Evolutionary conservation across 2,113 vertebrate genomes (phyloP).

Genomic region (Scytalopus superciliaris): DNA sequence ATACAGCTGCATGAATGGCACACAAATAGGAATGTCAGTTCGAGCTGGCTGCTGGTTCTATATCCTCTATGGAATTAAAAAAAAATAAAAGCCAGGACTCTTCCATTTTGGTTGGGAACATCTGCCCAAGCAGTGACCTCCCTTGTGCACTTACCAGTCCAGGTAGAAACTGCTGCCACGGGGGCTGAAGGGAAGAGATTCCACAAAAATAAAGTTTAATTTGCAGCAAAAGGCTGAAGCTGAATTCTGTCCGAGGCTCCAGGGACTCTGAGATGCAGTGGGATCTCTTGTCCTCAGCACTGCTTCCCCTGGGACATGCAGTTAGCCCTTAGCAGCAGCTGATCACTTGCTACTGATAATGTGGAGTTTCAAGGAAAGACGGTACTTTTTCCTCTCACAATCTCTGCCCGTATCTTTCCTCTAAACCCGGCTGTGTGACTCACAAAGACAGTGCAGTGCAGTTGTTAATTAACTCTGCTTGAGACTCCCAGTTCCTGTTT

Average conservation of each 20-base stretch:
- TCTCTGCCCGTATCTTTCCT: conserved; percentile 67
- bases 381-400: conserved; percentile 56
- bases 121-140: background rate
- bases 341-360: conserved; percentile 32
- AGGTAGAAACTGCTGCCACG: background rate
- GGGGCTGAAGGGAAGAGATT: background rate
- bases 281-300: background rate
- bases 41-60: background rate
- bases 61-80: background rate
- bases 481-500: conserved; percentile 72
- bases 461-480: conserved; percentile 74
- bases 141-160: background rate
- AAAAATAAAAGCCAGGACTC: background rate
- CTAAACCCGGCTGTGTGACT: conserved; percentile 47
- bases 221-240: background rate
- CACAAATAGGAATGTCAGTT: background rate
- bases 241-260: background rate
- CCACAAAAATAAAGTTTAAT: background rate
- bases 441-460: conserved; percentile 53
- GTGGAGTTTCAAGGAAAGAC: conserved; percentile 25
- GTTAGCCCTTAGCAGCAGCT: background rate
- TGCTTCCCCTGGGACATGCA: background rate
- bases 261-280: fast-evolving
- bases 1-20: background rate
- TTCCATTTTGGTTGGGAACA: background rate